phyloP scores from a whole-genome alignment of 2,797 vertebrate species.

The Halcyon smyrnensis region DNA sequence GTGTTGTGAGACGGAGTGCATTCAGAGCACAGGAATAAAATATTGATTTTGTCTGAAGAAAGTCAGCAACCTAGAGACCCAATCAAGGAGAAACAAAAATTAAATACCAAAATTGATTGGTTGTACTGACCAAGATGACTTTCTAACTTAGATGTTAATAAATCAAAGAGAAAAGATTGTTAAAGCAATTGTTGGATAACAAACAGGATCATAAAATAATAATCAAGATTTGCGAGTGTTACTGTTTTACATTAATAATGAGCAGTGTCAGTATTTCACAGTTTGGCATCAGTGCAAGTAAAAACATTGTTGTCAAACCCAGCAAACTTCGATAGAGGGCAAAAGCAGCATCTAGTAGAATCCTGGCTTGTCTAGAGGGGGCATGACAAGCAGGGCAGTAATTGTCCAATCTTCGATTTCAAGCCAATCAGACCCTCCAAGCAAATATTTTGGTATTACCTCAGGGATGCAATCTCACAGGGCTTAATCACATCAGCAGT shows the following conservation, averaged over 20 bases:
- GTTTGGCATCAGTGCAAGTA: neutral
- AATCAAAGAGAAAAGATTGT: constrained; percentile 85
- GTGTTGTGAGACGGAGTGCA: constrained; percentile 24
- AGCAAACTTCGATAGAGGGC: neutral
- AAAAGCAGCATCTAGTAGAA: neutral
- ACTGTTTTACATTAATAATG: constrained; percentile 46
- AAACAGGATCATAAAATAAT: constrained; percentile 68
- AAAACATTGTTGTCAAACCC: neutral
- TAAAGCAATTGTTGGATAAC: constrained; percentile 41
- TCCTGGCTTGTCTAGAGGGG: neutral
- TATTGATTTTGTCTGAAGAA: constrained; percentile 83
- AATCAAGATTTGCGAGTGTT: constrained; percentile 55
- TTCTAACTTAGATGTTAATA: constrained; percentile 89
- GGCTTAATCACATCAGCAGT: neutral
- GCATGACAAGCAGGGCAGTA: neutral
- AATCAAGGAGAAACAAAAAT: constrained; percentile 89
- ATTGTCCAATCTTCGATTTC: neutral
- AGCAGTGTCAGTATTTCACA: constrained; percentile 17
- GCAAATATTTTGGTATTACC: neutral
- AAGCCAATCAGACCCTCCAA: neutral
- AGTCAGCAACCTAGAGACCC: constrained; percentile 82
- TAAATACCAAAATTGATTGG: constrained; percentile 92
- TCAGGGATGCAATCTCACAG: neutral
- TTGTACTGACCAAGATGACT: constrained; percentile 82
- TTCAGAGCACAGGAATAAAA: constrained; percentile 79